Evolutionary conservation across 2,113 vertebrate species (phyloP).

Genomic region (Abramis brama): DNA sequence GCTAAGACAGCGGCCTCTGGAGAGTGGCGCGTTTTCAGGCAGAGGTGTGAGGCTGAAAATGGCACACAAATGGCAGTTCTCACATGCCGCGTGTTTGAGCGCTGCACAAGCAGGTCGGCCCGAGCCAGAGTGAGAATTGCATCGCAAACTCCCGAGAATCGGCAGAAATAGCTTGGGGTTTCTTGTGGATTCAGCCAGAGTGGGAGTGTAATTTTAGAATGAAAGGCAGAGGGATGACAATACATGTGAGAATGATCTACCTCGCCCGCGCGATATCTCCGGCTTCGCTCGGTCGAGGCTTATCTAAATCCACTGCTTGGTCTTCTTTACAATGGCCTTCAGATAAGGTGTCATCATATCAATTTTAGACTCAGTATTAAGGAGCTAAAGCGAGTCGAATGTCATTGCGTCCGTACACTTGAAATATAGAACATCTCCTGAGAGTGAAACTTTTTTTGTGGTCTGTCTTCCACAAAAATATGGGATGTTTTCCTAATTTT

Average conservation of each 20-base stretch:
- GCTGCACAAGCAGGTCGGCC: conserved; percentile 33
- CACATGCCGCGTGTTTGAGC: conserved; percentile 44
- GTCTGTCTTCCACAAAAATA: background rate
- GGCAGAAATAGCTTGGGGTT: background rate
- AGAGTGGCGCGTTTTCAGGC: conserved; percentile 35
- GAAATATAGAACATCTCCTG: background rate
- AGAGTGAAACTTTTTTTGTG: background rate
- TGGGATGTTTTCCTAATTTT: background rate
- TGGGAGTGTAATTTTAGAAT: conserved; percentile 38
- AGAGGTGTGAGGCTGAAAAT: conserved; percentile 60
- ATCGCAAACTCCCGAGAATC: conserved; percentile 38
- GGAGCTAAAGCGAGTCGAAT: background rate
- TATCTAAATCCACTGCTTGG: conserved; percentile 32
- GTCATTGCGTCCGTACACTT: background rate
- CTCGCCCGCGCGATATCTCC: background rate
- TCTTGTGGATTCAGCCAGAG: background rate
- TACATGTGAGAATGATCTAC: conserved; percentile 11
- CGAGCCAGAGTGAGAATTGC: conserved; percentile 37
- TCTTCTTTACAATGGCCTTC: background rate
- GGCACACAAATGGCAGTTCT: conserved; percentile 55
- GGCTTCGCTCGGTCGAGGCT: conserved; percentile 3
- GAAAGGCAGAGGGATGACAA: background rate
- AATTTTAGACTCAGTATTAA: conserved; percentile 3
- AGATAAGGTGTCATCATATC: conserved; percentile 26
- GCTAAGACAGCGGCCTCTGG: conserved; percentile 49